phyloP scores from a whole-genome alignment of 2,888 invertebrate genomes.

The Lithophane ornitopus region DNA sequence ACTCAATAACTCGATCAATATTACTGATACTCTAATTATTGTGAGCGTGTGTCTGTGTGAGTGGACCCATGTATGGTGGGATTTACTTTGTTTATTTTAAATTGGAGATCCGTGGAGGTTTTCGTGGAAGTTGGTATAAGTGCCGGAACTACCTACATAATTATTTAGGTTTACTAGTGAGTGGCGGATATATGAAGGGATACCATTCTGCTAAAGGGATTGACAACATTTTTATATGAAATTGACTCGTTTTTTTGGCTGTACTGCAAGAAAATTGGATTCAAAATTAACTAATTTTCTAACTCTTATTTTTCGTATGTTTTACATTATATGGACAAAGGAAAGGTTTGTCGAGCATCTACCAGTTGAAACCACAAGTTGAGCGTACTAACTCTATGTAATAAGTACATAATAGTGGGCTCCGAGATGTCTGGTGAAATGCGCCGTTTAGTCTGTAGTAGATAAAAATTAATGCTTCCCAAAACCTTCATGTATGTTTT shows the following conservation, averaged over 20 bases:
- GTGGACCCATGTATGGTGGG: constrained; percentile 67
- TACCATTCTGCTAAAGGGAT: background rate
- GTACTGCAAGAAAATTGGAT: background rate
- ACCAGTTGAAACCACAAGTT: background rate
- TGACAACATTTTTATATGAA: background rate
- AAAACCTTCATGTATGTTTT: background rate
- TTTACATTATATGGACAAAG: too few relatives aligned
- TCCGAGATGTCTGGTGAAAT: constrained; percentile 14
- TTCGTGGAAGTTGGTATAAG: constrained; percentile 3
- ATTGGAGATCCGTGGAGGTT: constrained; percentile 65
- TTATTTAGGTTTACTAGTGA: background rate
- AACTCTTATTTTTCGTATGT: background rate
- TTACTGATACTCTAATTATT: constrained; percentile 85
- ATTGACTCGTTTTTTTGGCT: background rate
- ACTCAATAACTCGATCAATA: constrained; percentile 83
- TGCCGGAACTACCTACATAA: background rate
- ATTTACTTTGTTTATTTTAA: constrained; percentile 67
- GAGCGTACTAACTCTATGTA: too few relatives aligned
- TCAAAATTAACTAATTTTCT: background rate
- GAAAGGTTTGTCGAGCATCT: background rate
- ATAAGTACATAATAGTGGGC: background rate
- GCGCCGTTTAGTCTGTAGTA: background rate
- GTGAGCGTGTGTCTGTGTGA: constrained; percentile 59
- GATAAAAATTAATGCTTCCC: background rate
- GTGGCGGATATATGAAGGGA: background rate